These are phyloP conservation scores for Neosilurus mollespiculum DNA, from an alignment of 2,797 vertebrate genomes.

Conservation along the genomic window DNA sequence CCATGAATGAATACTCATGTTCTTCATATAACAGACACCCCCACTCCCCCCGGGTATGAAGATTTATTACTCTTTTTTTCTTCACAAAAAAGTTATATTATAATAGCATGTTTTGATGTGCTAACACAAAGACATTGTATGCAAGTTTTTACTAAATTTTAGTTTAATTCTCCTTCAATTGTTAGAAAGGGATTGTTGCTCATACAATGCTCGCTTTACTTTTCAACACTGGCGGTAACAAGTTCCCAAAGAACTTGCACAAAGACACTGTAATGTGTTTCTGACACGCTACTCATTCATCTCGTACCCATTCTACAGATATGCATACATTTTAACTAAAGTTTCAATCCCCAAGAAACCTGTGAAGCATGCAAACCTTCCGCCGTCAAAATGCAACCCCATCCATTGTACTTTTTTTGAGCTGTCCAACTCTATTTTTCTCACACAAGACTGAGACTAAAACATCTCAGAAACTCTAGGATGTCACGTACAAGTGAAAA, in stretches of 20 bases:
- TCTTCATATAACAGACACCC: too few species aligned
- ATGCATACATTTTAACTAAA: not conserved
- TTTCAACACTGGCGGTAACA: not conserved
- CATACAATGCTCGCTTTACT: not conserved
- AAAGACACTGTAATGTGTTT: not conserved
- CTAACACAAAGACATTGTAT: too few species aligned
- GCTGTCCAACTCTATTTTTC: not conserved
- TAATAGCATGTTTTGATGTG: too few species aligned
- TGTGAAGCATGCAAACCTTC: conserved; percentile 1
- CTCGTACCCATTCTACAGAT: not conserved
- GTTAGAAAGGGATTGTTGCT: too few species aligned
- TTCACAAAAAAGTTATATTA: too few species aligned
- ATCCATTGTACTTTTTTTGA: not conserved
- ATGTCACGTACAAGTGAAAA: not conserved
- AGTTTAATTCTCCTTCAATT: too few species aligned
- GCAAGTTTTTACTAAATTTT: too few species aligned
- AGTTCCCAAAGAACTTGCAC: not conserved
- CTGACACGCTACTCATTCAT: not conserved
- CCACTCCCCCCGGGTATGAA: too few species aligned
- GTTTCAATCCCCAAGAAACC: not conserved
- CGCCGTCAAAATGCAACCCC: not conserved
- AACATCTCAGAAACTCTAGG: not conserved
- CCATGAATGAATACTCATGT: too few species aligned
- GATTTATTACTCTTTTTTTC: too few species aligned
- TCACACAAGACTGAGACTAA: not conserved